Evolutionary conservation across 1,140 invertebrate genomes (phyloP), one percentile per base, ranked within the genome.

Genomic region (Camponotus floridanus): DNA sequence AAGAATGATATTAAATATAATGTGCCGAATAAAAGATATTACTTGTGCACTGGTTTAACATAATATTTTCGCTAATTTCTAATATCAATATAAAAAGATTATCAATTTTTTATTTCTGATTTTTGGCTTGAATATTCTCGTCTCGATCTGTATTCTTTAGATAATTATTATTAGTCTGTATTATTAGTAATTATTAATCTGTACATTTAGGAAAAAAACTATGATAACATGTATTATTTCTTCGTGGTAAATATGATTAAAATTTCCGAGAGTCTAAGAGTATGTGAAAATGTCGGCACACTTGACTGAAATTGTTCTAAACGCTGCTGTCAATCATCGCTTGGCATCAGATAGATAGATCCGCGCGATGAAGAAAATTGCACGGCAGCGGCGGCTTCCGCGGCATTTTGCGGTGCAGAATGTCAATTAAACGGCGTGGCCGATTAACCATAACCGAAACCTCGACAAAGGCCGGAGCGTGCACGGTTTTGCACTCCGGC

Each of bases 391-490:
- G 74, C 70, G 74, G 86, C 55, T 73, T 80, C 81, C 86, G 76
- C 76, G 89, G 86, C 80, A 91, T 90, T 91, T 88, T 90, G 89
- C 80, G 87, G 89, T 57, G 80, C 76, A 91, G 87, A 89, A 89
- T 92, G 88, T 85, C 90, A 90, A 93, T 92, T 91, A 91, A 90
- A 91, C 90, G 83, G 88, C 85, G 79, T 87, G 88, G 79, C 88
- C 92, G 91, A 93, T 93, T 93, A 93, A 92, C 91, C 91, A 89
- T 91, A 92, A 91, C 92, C 90, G 86, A 93, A 93, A 92, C 90
- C 91, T 92, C 91, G 92, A 93, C 92, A 93, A 93, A 93, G 92
- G 92, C 80, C 59, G 15, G 73, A 85, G 90, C 81, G 84, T 91
- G 90, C 88, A 86, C 87, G 84, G 89, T 92, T 87, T 88, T 89